A percentile compares a stretch with the other conserved stretches of the same genome.
These are phyloP conservation scores for Sanderia malayensis DNA, from an alignment of 30 jellyfish, hydroid and myxozoan species.

Conservation along the genomic window DNA sequence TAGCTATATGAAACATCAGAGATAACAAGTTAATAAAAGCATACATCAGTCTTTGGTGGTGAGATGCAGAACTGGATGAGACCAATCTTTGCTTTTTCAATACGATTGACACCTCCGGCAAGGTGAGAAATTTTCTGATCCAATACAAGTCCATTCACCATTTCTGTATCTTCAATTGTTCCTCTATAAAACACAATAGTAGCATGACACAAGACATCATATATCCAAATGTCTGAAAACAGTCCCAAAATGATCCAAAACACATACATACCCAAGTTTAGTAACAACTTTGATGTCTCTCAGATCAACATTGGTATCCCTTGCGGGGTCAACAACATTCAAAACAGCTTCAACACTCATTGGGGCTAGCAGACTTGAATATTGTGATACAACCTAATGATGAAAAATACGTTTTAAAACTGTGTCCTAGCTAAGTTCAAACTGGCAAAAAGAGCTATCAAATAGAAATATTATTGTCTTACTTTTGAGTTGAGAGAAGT, in stretches of 20 bases:
- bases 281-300: slow-evolving; percentile 84
- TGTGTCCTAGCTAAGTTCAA: too few relatives aligned
- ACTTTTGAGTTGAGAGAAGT: slow-evolving; percentile 94
- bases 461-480: too few relatives aligned
- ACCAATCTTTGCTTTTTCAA: slow-evolving; percentile 97
- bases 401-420: too few relatives aligned
- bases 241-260: not conserved
- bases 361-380: slow-evolving; percentile 94
- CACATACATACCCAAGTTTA: slow-evolving; percentile 82
- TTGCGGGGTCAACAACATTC: slow-evolving; percentile 75
- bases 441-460: too few relatives aligned
- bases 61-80: slow-evolving; percentile 92
- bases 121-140: slow-evolving; percentile 82
- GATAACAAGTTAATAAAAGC: not conserved
- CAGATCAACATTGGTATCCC: slow-evolving; percentile 85
- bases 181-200: slow-evolving; percentile 72
- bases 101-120: slow-evolving; percentile 88
- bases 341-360: slow-evolving; percentile 98
- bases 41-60: slow-evolving; percentile 98
- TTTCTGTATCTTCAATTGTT: slow-evolving; percentile 98
- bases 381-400: slow-evolving; percentile 94
- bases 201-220: too few relatives aligned
- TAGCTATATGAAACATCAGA: too few relatives aligned
- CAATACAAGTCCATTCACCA: slow-evolving; percentile 94
- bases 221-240: not conserved